Evolutionary conservation across 1,140 invertebrate species (phyloP).

Genomic region (Mycetomoellerius zeteki): DNA sequence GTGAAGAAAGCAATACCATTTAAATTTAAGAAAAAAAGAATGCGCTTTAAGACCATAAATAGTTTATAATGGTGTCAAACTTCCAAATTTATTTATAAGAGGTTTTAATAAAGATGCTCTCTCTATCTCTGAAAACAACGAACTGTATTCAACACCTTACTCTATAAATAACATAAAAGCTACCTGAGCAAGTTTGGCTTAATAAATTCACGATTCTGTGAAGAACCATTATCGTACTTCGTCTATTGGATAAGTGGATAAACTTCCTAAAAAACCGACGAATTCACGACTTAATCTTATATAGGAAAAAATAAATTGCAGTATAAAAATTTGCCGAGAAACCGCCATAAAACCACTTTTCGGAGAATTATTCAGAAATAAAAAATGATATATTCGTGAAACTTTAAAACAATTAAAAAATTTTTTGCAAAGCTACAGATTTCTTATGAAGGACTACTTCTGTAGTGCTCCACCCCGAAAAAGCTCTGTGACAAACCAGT

Average conservation of each 20-base stretch:
- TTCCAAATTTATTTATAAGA: neutral
- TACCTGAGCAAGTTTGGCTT: slow-evolving; percentile 5
- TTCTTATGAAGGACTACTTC: neutral
- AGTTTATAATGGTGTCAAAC: neutral
- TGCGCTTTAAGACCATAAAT: neutral
- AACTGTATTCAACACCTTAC: neutral
- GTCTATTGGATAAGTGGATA: neutral
- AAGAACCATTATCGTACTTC: neutral
- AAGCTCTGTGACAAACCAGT: neutral
- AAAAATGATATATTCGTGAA: neutral
- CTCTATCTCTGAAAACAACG: neutral
- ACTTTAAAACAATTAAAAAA: neutral
- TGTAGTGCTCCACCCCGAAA: neutral
- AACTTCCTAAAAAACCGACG: neutral
- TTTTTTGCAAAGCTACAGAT: neutral
- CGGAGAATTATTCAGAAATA: neutral
- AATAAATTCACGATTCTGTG: neutral
- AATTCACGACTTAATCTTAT: neutral
- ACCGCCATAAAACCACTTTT: neutral
- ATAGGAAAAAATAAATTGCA: neutral
- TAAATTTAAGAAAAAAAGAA: neutral
- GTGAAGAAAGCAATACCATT: neutral
- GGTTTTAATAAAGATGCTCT: slow-evolving; percentile 1
- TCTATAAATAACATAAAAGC: slow-evolving; percentile 30
- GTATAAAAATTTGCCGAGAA: neutral